A percentile compares a stretch with the other conserved stretches of the same genome.
These are phyloP conservation scores for Benthosema pterotum DNA, from an alignment of 2,797 vertebrate species.

Conservation along the genomic window DNA sequence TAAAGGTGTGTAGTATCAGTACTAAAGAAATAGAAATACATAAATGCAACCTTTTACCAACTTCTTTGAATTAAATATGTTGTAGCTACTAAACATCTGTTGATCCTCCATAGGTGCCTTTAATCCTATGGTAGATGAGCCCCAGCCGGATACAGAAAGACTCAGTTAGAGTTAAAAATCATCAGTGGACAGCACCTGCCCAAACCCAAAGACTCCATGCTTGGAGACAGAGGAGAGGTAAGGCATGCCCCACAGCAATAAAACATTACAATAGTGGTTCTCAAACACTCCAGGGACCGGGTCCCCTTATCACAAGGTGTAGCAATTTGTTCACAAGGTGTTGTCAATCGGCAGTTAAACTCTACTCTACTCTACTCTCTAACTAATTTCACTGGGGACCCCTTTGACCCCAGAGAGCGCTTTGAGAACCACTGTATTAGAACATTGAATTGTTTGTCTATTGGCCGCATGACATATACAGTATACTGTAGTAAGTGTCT, in stretches of 20 bases:
- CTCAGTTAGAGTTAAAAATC: constrained; percentile 90
- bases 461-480: neutral
- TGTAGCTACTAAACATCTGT: neutral
- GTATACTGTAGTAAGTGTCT: neutral
- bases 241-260: neutral
- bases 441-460: neutral
- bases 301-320: too few species aligned
- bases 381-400: neutral
- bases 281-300: too few species aligned
- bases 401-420: neutral
- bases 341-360: neutral
- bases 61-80: neutral
- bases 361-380: too few species aligned
- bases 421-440: neutral
- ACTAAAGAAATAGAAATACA: neutral
- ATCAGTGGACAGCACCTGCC: constrained; percentile 98
- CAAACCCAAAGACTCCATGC: constrained; percentile 94
- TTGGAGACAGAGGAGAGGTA: constrained; percentile 97
- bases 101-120: constrained; percentile 82
- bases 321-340: too few species aligned
- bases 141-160: constrained; percentile 88
- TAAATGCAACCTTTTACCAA: neutral
- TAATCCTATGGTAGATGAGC: constrained; percentile 90
- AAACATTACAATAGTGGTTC: too few species aligned
- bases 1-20: constrained; percentile 81